Evolutionary conservation across 2,888 invertebrate genomes (phyloP), one percentile per base, ranked within the genome.

Genomic region (Theretra japonica): DNA sequence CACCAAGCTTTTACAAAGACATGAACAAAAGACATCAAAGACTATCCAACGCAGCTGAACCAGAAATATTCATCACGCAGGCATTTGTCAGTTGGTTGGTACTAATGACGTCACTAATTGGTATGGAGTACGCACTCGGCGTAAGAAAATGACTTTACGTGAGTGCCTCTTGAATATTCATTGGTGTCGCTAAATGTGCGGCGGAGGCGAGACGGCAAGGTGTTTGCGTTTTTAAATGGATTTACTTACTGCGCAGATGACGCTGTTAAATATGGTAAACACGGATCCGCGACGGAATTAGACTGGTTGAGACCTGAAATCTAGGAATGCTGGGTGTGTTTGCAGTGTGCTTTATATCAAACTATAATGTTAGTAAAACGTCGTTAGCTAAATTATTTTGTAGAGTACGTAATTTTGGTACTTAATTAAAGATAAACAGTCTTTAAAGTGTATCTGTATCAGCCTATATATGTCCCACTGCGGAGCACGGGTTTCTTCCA

Each of bases 101-200:
- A 60, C 11, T 60, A 53, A 62, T 62, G 70, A 62, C 71, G 65
- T 65, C 33, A 65, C 81, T 87, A 87, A 87, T 87, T 87, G 86
- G 83, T 84, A 84, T 79, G 78, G 82, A 85, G 86, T 83, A 81
- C 83, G 83, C 81, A 83, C 84, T 84, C 65, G n/a, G 73, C 73
- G 79, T 73, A 81, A 83, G 81, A 81, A 84, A 86, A 83, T 83
- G 82, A 81, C 82, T 69, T 74, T 74, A 75, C 81, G 80, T 79
- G 79, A 84, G 76, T 80, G 82, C 80, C 81, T 80, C 82, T 82
- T 86, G 83, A 87, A 88, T 88, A 88, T 88, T 88, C 86, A 88
- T 86, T 75, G 79, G 74, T 72, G 78, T 73, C 73, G 75, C 70
- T 75, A 79, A 86, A 83, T 83, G 81, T 65, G 53, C 65, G 50